A percentile compares a stretch with the other conserved stretches of the same genome.
These are phyloP conservation scores for Apis florea DNA, from an alignment of 1,140 invertebrate genomes.

Conservation along the genomic window DNA sequence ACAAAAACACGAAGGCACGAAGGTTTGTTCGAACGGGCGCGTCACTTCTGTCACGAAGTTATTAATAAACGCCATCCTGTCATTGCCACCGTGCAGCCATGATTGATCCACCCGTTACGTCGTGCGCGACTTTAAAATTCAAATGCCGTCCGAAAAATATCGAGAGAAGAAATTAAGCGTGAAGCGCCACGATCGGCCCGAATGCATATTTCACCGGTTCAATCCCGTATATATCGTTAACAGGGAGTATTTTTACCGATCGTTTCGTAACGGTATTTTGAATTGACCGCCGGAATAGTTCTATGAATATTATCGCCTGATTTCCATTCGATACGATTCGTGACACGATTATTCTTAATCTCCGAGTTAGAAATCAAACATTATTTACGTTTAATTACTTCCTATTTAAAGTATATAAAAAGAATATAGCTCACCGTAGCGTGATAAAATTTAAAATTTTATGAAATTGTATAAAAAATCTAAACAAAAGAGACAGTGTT, in stretches of 20 bases:
- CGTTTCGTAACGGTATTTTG: neutral
- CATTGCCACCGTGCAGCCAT: conserved; percentile 49
- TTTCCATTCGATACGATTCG: neutral
- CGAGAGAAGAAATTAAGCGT: neutral
- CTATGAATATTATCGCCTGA: no score
- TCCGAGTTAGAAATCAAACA: no score
- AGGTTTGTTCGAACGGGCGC: conserved; percentile 28
- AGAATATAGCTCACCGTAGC: no score
- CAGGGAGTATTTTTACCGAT: neutral
- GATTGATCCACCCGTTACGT: conserved; percentile 67
- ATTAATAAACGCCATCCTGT: conserved; percentile 71
- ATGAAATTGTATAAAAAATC: no score
- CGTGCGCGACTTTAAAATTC: conserved; percentile 27
- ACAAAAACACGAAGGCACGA: conserved; percentile 37
- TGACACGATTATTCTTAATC: neutral
- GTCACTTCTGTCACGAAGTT: conserved; percentile 61
- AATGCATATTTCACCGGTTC: neutral
- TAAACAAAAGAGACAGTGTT: no score
- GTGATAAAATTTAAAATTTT: no score
- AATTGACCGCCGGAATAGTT: neutral
- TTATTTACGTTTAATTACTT: no score
- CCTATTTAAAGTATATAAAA: no score
- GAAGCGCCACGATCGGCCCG: neutral
- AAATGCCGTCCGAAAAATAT: conserved; percentile 19
- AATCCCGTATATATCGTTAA: neutral